A percentile compares a stretch with the other conserved stretches of the same genome.
These are phyloP conservation scores for Leguminivora glycinivorella DNA, from an alignment of 1,140 invertebrate genomes.

Conservation along the genomic window DNA sequence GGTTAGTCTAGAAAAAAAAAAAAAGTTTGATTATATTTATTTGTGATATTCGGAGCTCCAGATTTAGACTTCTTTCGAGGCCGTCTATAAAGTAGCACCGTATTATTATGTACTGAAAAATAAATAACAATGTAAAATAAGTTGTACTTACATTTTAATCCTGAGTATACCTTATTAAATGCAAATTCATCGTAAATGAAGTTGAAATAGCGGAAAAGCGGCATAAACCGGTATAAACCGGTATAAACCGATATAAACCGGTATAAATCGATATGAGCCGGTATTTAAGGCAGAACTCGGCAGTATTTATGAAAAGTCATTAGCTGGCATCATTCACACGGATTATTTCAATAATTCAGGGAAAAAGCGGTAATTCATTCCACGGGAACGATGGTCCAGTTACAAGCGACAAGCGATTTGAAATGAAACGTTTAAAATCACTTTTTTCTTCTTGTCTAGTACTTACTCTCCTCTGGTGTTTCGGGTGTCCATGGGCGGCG, in stretches of 20 bases:
- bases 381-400: not conserved
- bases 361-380: conserved; percentile 36
- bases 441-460: no score
- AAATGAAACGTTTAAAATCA: not conserved
- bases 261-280: not conserved
- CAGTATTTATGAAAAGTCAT: conserved; percentile 34
- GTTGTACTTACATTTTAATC: no score
- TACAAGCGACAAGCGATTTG: not conserved
- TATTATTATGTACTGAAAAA: no score
- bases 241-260: not conserved
- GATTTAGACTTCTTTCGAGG: no score
- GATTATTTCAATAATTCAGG: conserved; percentile 39
- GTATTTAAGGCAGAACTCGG: not conserved
- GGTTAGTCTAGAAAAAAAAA: no score
- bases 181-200: not conserved
- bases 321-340: conserved; percentile 32
- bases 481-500: no score
- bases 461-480: no score
- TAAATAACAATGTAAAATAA: no score
- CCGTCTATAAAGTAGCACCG: no score
- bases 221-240: not conserved
- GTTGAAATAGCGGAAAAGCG: not conserved
- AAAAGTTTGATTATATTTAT: no score
- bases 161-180: not conserved
- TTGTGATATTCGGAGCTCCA: no score